These are phyloP conservation scores for Pyrochroa serraticornis DNA, from an alignment of 2,888 invertebrate species.

Conservation along the genomic window DNA sequence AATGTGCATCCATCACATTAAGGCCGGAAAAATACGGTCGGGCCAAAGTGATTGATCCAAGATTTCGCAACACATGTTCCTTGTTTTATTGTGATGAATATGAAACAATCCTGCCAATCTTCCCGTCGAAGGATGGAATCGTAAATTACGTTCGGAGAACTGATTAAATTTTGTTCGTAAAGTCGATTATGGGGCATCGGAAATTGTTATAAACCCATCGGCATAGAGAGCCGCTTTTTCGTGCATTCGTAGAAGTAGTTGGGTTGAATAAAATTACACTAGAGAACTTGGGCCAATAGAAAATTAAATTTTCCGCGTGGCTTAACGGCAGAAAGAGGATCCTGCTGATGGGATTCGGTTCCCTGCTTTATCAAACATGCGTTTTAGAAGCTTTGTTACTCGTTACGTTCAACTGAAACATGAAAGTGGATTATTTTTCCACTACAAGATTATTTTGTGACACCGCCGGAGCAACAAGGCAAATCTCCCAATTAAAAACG, in stretches of 20 bases:
- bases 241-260: slow-evolving; percentile 10
- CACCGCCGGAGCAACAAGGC: too few relatives aligned
- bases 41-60: too few relatives aligned
- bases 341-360: slow-evolving; percentile 28
- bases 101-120: too few relatives aligned
- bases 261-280: slow-evolving; percentile 29
- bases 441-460: too few relatives aligned
- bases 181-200: too few relatives aligned
- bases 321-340: slow-evolving; percentile 31
- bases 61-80: too few relatives aligned
- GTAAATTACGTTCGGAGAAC: not conserved
- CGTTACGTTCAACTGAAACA: not conserved
- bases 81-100: too few relatives aligned
- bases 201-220: not conserved
- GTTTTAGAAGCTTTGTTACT: slow-evolving; percentile 16
- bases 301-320: slow-evolving; percentile 36
- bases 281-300: slow-evolving; percentile 26
- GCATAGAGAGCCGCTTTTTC: slow-evolving; percentile 5
- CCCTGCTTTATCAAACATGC: slow-evolving; percentile 31
- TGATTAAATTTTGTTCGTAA: not conserved
- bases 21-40: too few relatives aligned
- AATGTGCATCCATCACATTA: too few relatives aligned
- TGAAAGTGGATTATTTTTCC: too few relatives aligned
- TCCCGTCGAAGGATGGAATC: too few relatives aligned
- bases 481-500: too few relatives aligned